Evolutionary conservation across 2,888 invertebrate species (phyloP), one percentile per base, ranked within the genome.

Genomic region (Xanthorhoe spadicearia): DNA sequence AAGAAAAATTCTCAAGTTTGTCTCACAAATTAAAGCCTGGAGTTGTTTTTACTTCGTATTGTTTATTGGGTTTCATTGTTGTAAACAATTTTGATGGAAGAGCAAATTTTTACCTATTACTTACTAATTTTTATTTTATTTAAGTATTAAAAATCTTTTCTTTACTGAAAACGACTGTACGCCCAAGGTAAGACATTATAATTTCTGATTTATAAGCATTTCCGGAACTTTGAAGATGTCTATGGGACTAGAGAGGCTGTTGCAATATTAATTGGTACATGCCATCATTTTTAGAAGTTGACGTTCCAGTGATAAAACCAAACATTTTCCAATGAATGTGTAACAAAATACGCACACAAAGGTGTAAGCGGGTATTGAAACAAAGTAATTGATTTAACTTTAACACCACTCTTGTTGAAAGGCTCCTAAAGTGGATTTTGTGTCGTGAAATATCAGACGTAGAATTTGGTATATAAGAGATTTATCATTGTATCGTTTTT

Each of bases 361-460:
- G 9, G 17, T 38, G 28, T 23, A 43, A 62, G 35, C 57, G 60
- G 32, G 51, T 64, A 61, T 67, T 28, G 48, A 54, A 63, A 32
- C 32, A 32, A 69, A 66, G 77, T 87, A 87, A 89, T 88, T 86
- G 79, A 74, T 83, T 88, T 86, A 85, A 80, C 81, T 83, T 83
- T 81, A 77, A 72, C 75, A 78, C 78, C 84, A 84, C 85, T 87
- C 78, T 71, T 76, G 73, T 77, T 87, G 81, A 89, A 86, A 89
- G 88, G 84, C 81, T 82, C 74, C 75, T 71, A 83, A 85, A 88
- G 84, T 78, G 82, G 80, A 86, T 88, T 88, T 84, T 79, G 77
- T 76, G 73, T 73, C 63, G 74, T 74, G 77, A 80, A 83, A 82
- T 81, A 78, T 55, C 54, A 75, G 61, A 69, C 38, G 69, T 71